Percentiles rank a stretch among this genome's conserved stretches.
These are phyloP conservation scores for Agapostemon virescens DNA, from an alignment of 2,888 invertebrate species.

Conservation along the genomic window DNA sequence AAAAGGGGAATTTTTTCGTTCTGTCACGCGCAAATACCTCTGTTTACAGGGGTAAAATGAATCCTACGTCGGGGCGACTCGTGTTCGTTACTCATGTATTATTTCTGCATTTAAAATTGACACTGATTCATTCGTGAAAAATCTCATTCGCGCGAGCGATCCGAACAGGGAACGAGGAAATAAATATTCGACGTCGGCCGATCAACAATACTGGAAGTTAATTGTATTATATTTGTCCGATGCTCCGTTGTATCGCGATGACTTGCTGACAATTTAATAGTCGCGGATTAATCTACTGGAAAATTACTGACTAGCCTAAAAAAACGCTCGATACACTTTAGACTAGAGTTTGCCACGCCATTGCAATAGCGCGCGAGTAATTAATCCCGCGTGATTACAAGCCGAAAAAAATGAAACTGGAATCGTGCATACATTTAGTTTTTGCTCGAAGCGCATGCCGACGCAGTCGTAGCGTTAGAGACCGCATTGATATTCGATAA, in stretches of 20 bases:
- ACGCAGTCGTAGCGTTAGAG: not conserved
- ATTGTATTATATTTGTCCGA: constrained; percentile 9
- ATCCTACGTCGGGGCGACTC: constrained; percentile 1
- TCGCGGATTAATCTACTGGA: not conserved
- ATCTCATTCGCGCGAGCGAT: not conserved
- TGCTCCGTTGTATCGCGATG: not conserved
- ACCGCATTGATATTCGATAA: not conserved
- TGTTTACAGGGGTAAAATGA: constrained; percentile 25
- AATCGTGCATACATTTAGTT: not conserved
- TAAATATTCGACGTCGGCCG: not conserved
- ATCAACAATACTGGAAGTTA: not conserved
- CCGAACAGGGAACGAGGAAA: too few relatives aligned
- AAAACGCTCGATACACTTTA: not conserved
- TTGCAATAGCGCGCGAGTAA: not conserved
- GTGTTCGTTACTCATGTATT: constrained; percentile 21
- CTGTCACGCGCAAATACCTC: constrained; percentile 12
- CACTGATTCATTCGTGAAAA: not conserved
- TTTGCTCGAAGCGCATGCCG: not conserved
- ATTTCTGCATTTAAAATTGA: constrained; percentile 1
- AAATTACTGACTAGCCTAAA: not conserved
- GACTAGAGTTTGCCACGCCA: too few relatives aligned
- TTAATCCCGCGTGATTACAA: not conserved
- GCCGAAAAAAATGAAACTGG: not conserved
- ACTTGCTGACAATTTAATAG: not conserved
- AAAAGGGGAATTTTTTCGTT: not conserved